These are phyloP conservation scores for Galendromus occidentalis DNA, from an alignment of 1,140 invertebrate species.

Conservation along the genomic window DNA sequence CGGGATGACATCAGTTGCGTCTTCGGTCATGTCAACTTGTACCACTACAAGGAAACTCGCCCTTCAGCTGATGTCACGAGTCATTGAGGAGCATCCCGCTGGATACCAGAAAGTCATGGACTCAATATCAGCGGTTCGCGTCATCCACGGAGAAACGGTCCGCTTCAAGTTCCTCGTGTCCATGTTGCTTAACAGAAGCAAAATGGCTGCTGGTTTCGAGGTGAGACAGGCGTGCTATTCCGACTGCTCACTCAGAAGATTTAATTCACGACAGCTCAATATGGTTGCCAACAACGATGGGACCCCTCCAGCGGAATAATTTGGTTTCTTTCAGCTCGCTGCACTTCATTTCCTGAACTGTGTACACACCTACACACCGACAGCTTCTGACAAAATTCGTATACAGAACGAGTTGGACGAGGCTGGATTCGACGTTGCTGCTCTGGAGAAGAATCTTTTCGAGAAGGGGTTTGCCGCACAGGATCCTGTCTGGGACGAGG, in stretches of 20 bases:
- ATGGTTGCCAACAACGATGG: too few relatives aligned
- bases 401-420: conserved; percentile 7
- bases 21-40: conserved; percentile 8
- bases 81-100: not conserved
- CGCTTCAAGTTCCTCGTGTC: conserved; percentile 8
- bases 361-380: not conserved
- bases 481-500: conserved; percentile 1
- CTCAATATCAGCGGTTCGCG: not conserved
- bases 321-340: not conserved
- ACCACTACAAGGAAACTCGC: not conserved
- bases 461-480: not conserved
- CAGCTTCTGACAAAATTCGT: not conserved
- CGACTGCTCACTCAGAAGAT: too few relatives aligned
- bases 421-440: not conserved
- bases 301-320: too few relatives aligned
- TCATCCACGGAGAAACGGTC: conserved; percentile 5
- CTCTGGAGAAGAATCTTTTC: not conserved
- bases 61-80: conserved; percentile 8
- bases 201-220: conserved; percentile 7
- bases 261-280: too few relatives aligned
- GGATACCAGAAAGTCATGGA: conserved; percentile 5
- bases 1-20: conserved; percentile 6
- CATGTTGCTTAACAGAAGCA: not conserved
- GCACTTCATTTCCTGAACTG: conserved; percentile 1
- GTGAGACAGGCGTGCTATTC: too few relatives aligned